These are phyloP conservation scores for Boloria euphrosyne DNA, from an alignment of 2,888 invertebrate genomes.

Conservation along the genomic window DNA sequence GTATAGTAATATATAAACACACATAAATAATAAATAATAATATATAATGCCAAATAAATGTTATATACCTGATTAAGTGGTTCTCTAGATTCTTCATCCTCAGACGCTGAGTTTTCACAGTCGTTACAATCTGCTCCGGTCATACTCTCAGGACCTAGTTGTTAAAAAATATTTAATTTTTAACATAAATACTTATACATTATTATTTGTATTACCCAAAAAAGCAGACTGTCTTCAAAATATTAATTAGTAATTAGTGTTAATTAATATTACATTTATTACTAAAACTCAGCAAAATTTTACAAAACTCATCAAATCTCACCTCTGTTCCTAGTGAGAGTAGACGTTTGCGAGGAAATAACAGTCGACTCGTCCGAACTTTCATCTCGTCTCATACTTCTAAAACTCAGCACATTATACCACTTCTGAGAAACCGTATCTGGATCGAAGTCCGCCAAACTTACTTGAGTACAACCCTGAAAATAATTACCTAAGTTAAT, in stretches of 20 bases:
- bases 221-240: too few relatives aligned
- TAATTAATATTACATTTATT: neutral
- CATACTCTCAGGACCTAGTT: constrained; percentile 81
- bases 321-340: constrained; percentile 94
- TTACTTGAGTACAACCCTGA: constrained; percentile 97
- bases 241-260: too few relatives aligned
- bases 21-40: too few relatives aligned
- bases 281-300: too few relatives aligned
- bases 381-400: constrained; percentile 87
- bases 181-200: too few relatives aligned
- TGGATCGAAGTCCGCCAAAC: constrained; percentile 95
- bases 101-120: constrained; percentile 83
- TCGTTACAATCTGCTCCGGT: constrained; percentile 76
- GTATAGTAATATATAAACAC: too few relatives aligned
- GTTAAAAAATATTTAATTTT: constrained; percentile 23
- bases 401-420: constrained; percentile 95
- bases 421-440: constrained; percentile 91
- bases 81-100: constrained; percentile 82
- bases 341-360: constrained; percentile 97
- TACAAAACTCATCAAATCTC: neutral
- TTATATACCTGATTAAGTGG: constrained; percentile 72
- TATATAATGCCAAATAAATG: too few relatives aligned
- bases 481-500: constrained; percentile 40
- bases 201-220: too few relatives aligned
- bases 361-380: constrained; percentile 98